Conservation (phyloP, 2,888 invertebrate species). For the Amorpha juglandis region DNA sequence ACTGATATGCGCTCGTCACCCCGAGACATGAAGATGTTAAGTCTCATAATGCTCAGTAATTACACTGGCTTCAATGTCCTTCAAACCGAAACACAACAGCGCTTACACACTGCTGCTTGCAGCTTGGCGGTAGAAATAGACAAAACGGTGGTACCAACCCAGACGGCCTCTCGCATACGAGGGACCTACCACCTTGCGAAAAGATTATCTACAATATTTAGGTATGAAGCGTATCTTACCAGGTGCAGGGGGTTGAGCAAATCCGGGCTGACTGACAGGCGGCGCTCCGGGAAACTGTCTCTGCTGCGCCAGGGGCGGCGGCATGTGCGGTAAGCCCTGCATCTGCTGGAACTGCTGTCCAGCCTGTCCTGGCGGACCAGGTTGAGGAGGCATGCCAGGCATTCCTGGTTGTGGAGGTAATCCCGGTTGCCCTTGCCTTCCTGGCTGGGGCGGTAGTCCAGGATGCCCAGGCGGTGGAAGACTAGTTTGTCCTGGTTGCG, state of each 20-base stretch:
- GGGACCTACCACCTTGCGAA: too few species aligned
- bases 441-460: conserved; percentile 44
- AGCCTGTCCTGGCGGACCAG: conserved; percentile 38
- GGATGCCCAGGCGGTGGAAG: conserved; percentile 38
- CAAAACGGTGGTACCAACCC: too few species aligned
- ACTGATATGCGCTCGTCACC: too few species aligned
- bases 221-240: conserved; percentile 46
- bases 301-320: conserved; percentile 70
- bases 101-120: too few species aligned
- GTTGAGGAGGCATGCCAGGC: conserved; percentile 47
- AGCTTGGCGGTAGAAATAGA: too few species aligned
- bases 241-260: conserved; percentile 54
- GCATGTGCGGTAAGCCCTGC: conserved; percentile 73
- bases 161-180: too few species aligned
- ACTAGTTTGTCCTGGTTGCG: conserved; percentile 45
- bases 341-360: conserved; percentile 52
- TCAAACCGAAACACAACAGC: too few species aligned
- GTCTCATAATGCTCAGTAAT: too few species aligned
- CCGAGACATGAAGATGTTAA: too few species aligned
- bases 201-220: neutral
- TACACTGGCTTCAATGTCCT: too few species aligned
- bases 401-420: conserved; percentile 45
- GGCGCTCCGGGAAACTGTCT: conserved; percentile 57
- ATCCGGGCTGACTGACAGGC: conserved; percentile 53
- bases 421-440: conserved; percentile 45